These are phyloP conservation scores for Nephotettix cincticeps DNA, from an alignment of 1,140 invertebrate genomes.

Conservation along the genomic window DNA sequence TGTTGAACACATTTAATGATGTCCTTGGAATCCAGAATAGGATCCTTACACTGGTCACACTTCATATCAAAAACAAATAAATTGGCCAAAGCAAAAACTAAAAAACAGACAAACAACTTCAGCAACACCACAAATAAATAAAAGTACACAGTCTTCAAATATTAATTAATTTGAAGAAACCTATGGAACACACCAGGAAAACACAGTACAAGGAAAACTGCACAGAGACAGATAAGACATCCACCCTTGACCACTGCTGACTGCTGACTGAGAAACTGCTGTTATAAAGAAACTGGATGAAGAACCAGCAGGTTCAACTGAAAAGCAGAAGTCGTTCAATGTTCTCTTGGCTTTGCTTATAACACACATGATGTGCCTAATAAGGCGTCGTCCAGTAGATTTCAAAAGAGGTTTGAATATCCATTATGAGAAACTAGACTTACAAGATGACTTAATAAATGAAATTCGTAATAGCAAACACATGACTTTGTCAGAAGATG, in stretches of 20 bases:
- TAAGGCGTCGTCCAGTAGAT: slow-evolving; percentile 2
- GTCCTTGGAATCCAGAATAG: not conserved
- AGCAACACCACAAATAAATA: no score
- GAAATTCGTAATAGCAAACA: not conserved
- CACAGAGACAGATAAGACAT: not conserved
- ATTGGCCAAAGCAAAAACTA: not conserved
- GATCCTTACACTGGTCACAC: not conserved
- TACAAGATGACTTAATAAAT: not conserved
- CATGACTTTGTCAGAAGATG: not conserved
- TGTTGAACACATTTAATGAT: not conserved
- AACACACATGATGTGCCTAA: slow-evolving; percentile 9
- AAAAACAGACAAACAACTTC: no score
- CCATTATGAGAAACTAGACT: slow-evolving; percentile 23
- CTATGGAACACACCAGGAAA: not conserved
- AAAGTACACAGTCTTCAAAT: no score
- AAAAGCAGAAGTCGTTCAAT: not conserved
- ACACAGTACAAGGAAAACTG: not conserved
- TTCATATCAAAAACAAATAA: not conserved
- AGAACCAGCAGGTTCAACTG: not conserved
- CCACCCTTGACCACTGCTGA: not conserved
- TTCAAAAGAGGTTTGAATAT: slow-evolving; percentile 3
- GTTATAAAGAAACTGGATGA: no score
- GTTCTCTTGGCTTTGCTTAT: not conserved
- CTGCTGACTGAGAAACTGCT: not conserved
- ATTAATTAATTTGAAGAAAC: not conserved